Evolutionary conservation across 2,797 vertebrate genomes (phyloP), one percentile per base, ranked within the genome.

Genomic region (Falco columbarius): DNA sequence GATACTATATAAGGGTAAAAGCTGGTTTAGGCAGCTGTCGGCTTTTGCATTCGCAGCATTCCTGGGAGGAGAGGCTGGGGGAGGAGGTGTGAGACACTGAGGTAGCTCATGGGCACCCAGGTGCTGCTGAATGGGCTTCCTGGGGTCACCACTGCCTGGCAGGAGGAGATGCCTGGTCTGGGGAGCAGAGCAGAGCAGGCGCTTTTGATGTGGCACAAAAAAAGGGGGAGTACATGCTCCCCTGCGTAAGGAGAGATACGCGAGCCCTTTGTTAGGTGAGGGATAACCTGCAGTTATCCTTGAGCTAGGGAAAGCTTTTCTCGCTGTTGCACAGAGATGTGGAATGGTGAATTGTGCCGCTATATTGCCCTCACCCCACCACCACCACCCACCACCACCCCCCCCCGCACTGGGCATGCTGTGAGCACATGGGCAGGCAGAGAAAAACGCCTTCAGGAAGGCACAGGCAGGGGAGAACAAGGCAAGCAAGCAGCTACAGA

Each of bases 21-120:
- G 90, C 94, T 67, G 89, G 68, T 95, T 71, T 71, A 92, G 86
- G 94, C 96, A 88, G 95, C 88, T 83, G 88, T 52, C 61, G 67
- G 92, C 82, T 32, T 55, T 44, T 70, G 90, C 86, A 86, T 91
- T 91, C 6, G 0, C 91, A 89, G 91, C 93, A 94, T 93, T 96
- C 91, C 92, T 86, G 86, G n/a, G 68, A 90, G 81, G 40, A 90
- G 75, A 92, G 73, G 68, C 68, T n/a, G 82, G 71, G 40, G 93
- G 85, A 87, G 90, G 90, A 82, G 81, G 22, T 38, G 85, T 1
- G 67, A 40, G 81, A 84, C 40, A 23, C 34, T 1, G 4, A 79
- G 87, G 73, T 38, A n/a, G 47, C 49, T 67, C 90, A 9, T 3
- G 71, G 58, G 34, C 46, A 49, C 18, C 24, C 74, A 79, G 89